These are phyloP conservation scores for Ammospiza caudacuta DNA, from an alignment of 2,113 vertebrate species.

Conservation along the genomic window DNA sequence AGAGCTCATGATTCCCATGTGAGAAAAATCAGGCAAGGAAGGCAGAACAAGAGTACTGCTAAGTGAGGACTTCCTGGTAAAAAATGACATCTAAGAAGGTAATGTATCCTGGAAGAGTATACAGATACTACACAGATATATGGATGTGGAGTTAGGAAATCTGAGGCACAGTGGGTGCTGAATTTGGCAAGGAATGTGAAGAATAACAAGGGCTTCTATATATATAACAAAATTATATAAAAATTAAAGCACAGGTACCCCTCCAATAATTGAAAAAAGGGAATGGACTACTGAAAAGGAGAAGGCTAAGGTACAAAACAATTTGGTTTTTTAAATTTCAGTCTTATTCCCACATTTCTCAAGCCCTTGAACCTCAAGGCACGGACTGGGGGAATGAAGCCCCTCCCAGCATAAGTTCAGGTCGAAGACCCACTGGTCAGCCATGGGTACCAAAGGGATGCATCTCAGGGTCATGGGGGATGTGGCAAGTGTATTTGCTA, in stretches of 20 bases:
- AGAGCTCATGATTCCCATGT: accelerated
- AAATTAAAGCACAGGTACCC: neutral
- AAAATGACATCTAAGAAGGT: neutral
- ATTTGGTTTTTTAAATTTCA: neutral
- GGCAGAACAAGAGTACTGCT: accelerated
- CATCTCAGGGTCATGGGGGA: neutral
- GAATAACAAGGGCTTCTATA: neutral
- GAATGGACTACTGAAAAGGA: neutral
- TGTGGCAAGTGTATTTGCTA: neutral
- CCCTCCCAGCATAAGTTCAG: accelerated
- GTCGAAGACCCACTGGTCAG: neutral
- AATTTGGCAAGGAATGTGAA: neutral
- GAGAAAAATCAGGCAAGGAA: neutral
- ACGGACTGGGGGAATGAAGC: neutral
- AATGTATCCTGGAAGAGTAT: neutral
- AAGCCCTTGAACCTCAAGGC: neutral
- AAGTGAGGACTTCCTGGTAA: neutral
- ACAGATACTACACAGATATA: neutral
- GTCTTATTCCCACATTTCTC: neutral
- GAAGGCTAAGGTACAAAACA: neutral
- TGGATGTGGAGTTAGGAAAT: neutral
- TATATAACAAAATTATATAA: too few relatives aligned
- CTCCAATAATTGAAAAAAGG: neutral
- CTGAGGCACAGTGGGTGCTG: too few relatives aligned
- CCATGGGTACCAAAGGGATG: too few relatives aligned